These are phyloP conservation scores for Selenia dentaria DNA, from an alignment of 2,888 invertebrate genomes.

Conservation along the genomic window DNA sequence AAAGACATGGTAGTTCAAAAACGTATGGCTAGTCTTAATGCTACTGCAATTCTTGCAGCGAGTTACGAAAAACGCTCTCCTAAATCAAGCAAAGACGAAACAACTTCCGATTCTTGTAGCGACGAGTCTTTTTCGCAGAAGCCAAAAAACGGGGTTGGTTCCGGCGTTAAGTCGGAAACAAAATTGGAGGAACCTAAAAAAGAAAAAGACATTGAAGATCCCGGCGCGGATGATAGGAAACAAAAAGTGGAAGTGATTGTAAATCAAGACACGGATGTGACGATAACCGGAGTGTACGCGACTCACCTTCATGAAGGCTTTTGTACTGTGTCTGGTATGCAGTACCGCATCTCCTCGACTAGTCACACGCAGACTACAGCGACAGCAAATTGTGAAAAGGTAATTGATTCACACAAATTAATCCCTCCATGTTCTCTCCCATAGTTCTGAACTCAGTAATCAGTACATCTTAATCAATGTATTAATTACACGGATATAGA, in stretches of 20 bases:
- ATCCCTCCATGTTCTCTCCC: constrained; percentile 2
- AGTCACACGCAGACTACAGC: constrained; percentile 94
- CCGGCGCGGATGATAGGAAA: constrained; percentile 58
- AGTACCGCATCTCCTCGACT: constrained; percentile 94
- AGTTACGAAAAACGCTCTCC: constrained; percentile 91
- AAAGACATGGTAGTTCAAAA: constrained; percentile 95
- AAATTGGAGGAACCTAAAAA: constrained; percentile 74
- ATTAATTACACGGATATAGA: constrained; percentile 20
- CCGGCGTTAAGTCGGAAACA: constrained; percentile 82
- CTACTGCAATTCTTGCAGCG: constrained; percentile 95
- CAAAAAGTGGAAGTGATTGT: constrained; percentile 91
- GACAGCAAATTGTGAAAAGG: constrained; percentile 89
- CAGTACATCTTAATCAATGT: constrained; percentile 6
- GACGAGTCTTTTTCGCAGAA: constrained; percentile 80
- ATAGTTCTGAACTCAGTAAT: too few relatives aligned
- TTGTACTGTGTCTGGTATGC: constrained; percentile 93
- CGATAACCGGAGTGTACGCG: constrained; percentile 94
- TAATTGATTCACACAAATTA: constrained; percentile 57
- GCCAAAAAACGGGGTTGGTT: constrained; percentile 79
- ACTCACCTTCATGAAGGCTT: constrained; percentile 93
- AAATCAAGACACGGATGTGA: constrained; percentile 94
- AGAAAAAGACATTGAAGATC: constrained; percentile 72
- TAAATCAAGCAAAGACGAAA: constrained; percentile 83
- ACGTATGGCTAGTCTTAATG: constrained; percentile 96
- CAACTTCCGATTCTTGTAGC: constrained; percentile 83